A percentile compares a stretch with the other conserved stretches of the same genome.
These are phyloP conservation scores for Drosophila jambulina DNA, from an alignment of 1,140 invertebrate species.

Conservation along the genomic window DNA sequence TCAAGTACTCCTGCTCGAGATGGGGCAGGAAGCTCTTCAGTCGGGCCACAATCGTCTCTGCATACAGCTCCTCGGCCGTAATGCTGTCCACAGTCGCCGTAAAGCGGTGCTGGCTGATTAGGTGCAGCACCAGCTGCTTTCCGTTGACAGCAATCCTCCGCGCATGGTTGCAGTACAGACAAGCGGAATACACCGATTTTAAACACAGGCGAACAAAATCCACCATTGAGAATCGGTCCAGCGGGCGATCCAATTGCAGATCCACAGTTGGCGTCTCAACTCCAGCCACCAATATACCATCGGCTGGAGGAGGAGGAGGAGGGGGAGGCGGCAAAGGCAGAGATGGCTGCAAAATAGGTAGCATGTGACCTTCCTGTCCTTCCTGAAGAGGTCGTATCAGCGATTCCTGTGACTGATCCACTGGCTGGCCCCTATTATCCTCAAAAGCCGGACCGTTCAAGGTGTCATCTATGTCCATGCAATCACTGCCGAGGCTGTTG, in stretches of 20 bases:
- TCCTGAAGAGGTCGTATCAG: background rate
- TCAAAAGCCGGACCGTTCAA: slow-evolving; percentile 25
- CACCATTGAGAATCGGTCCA: slow-evolving; percentile 90
- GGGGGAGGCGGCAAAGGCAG: background rate
- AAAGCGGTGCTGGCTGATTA: slow-evolving; percentile 91
- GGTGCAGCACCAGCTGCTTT: slow-evolving; percentile 91
- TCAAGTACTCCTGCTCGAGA: slow-evolving; percentile 88
- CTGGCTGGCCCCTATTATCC: slow-evolving; percentile 1
- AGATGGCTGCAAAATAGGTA: background rate
- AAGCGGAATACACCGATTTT: slow-evolving; percentile 88
- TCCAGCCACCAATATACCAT: slow-evolving; percentile 86
- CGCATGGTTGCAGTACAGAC: slow-evolving; percentile 94
- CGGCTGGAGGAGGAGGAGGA: slow-evolving; percentile 27
- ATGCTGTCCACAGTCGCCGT: slow-evolving; percentile 90
- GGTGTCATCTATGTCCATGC: slow-evolving; percentile 70
- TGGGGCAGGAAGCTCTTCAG: slow-evolving; percentile 88
- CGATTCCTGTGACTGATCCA: background rate
- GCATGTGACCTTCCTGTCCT: background rate
- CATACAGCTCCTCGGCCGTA: slow-evolving; percentile 89
- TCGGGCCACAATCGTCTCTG: slow-evolving; percentile 89
- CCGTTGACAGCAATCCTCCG: slow-evolving; percentile 93
- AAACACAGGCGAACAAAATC: slow-evolving; percentile 91
- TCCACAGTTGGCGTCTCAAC: slow-evolving; percentile 89
- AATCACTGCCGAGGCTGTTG: slow-evolving; percentile 68
- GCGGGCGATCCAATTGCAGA: slow-evolving; percentile 89